Percentiles rank a stretch among this genome's conserved stretches.
Evolutionary conservation across 1,140 invertebrate species (phyloP).

Genomic region (Temnothorax longispinosus): DNA sequence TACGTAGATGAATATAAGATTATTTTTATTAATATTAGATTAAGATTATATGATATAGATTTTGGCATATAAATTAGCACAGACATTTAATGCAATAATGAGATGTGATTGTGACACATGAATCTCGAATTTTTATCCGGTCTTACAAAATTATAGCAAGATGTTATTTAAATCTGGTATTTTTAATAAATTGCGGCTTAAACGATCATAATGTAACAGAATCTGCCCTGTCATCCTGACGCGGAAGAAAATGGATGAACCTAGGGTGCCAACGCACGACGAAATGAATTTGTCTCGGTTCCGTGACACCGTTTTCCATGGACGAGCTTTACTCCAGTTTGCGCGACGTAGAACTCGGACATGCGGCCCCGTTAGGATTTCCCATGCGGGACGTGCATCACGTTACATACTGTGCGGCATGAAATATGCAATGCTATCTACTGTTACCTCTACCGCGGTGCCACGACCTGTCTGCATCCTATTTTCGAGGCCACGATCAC

Average conservation of each 20-base stretch:
- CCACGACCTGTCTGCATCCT: slow-evolving; percentile 52
- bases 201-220: slow-evolving; percentile 18
- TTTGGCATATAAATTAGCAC: background rate
- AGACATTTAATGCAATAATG: background rate
- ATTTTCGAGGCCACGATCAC: slow-evolving; percentile 63
- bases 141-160: background rate
- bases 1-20: background rate
- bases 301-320: slow-evolving; percentile 58
- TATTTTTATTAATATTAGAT: background rate
- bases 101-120: background rate
- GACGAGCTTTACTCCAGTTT: slow-evolving; percentile 67
- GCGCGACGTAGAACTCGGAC: slow-evolving; percentile 75
- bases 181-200: slow-evolving; percentile 8
- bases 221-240: slow-evolving; percentile 5
- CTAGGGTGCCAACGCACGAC: slow-evolving; percentile 3
- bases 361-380: slow-evolving; percentile 80
- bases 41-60: background rate
- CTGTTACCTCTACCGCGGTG: slow-evolving; percentile 57
- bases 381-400: slow-evolving; percentile 82
- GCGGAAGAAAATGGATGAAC: slow-evolving; percentile 38
- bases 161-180: background rate
- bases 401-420: slow-evolving; percentile 78
- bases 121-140: background rate
- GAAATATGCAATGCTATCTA: slow-evolving; percentile 80
- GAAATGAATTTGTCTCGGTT: slow-evolving; percentile 50